Evolutionary conservation across 2,888 invertebrate genomes (phyloP).

Genomic region (Acleris sparsana): DNA sequence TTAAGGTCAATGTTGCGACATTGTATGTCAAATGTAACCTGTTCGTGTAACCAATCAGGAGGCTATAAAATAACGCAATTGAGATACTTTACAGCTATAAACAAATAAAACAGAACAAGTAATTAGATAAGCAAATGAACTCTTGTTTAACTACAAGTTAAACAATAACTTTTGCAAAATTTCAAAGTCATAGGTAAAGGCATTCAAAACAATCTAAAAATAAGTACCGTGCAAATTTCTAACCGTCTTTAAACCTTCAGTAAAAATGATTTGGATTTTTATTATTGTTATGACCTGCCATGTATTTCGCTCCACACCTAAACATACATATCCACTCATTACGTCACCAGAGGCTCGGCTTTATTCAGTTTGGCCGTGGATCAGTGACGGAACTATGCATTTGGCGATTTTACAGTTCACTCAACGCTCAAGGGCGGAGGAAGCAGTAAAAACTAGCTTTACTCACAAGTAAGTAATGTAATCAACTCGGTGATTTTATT

Average conservation of each 20-base stretch:
- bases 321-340: conserved; percentile 11
- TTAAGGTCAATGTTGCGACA: conserved; percentile 27
- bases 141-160: too few species aligned
- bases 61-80: not conserved
- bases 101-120: not conserved
- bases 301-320: conserved; percentile 20
- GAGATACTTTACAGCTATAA: not conserved
- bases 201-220: too few species aligned
- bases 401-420: conserved; percentile 29
- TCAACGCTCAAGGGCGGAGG: conserved; percentile 21
- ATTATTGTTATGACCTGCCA: conserved; percentile 11
- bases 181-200: too few species aligned
- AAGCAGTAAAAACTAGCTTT: conserved; percentile 1
- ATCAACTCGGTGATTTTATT: too few species aligned
- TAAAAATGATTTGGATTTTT: not conserved
- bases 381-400: conserved; percentile 35
- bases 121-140: not conserved
- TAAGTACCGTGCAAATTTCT: not conserved
- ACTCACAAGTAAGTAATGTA: not conserved
- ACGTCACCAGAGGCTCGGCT: conserved; percentile 28
- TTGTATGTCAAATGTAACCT: not conserved
- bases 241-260: conserved; percentile 1
- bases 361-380: conserved; percentile 11
- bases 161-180: too few species aligned
- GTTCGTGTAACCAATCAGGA: conserved; percentile 13